Base-by-base conservation (phyloP, 2,888 invertebrate species). In the Flexamia atlantica region DNA sequence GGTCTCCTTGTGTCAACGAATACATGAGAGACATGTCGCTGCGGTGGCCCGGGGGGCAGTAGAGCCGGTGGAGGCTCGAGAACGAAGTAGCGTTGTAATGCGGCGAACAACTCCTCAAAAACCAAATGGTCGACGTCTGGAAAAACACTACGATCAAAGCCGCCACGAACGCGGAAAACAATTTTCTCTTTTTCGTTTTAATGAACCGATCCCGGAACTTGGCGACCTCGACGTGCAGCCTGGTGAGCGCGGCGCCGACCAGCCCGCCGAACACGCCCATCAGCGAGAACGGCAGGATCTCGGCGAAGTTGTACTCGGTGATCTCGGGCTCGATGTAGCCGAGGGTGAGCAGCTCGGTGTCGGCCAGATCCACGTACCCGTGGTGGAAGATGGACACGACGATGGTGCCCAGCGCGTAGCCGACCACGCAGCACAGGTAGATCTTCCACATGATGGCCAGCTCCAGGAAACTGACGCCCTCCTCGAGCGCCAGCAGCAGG, bases 401-500 rank as follows among this genome's bases (percentile, higher is more conserved):
- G 0, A 36, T 20, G 7, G 14, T n/a, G 5, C n/a, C 36, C 1
- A 32, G 7, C 1, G 46, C 28, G 36, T 79, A 79, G 20, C 28
- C n/a, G n/a, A 57, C 89, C 91, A 93, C 92, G 10, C 93, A 93
- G 25, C 93, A 91, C 89, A 94, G 93, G 88, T 94, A 93, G 90
- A 93, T 93, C 88, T 93, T 90, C 93, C 93, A 93, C 4, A 93
- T 93, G 46, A 94, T 90, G 60, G 91, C 89, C 87, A 93, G 93
- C 88, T 93, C 93, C 93, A 93, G 93, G 88, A 93, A 93, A 87
- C 92, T 92, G 25, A 93, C 92, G 25, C 93, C 93, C 89, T 94
- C 93, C 89, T 94, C 94, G 86, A 94, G 89, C 88, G 92, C 92
- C 89, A 94, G 93, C 72, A 94, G 89, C 0, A 93, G 93, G n/a